These are phyloP conservation scores for Phaethornis superciliosus DNA, from an alignment of 2,113 vertebrate genomes.

Conservation along the genomic window DNA sequence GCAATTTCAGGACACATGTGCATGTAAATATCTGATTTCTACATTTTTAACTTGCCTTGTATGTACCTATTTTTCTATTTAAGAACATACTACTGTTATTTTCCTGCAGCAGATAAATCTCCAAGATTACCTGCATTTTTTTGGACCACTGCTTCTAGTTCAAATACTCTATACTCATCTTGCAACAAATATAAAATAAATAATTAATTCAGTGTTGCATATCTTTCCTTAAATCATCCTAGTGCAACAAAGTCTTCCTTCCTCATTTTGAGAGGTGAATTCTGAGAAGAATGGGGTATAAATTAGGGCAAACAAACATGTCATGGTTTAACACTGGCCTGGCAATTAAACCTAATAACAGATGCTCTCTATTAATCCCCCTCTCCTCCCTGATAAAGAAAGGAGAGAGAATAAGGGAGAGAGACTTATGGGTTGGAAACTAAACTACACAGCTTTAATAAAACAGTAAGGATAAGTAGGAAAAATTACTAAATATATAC, in stretches of 20 bases:
- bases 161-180: neutral
- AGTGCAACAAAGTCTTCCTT: neutral
- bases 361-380: no score
- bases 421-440: no score
- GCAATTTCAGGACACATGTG: neutral
- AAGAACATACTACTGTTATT: neutral
- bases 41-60: neutral
- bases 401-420: no score
- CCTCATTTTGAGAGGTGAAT: neutral
- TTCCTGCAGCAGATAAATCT: neutral
- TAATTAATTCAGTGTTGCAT: neutral
- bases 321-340: no score
- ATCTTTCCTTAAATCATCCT: neutral
- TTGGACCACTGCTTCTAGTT: neutral
- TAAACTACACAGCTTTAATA: no score
- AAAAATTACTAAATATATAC: no score
- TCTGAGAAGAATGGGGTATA: neutral
- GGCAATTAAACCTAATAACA: no score
- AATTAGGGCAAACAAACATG: neutral
- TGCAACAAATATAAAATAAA: neutral
- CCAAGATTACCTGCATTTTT: neutral
- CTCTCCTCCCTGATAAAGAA: no score
- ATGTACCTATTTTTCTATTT: neutral
- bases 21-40: neutral
- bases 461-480: no score